Evolutionary conservation across 2,113 vertebrate genomes (phyloP).

Genomic region (Gnathonemus echidnorhynchus): DNA sequence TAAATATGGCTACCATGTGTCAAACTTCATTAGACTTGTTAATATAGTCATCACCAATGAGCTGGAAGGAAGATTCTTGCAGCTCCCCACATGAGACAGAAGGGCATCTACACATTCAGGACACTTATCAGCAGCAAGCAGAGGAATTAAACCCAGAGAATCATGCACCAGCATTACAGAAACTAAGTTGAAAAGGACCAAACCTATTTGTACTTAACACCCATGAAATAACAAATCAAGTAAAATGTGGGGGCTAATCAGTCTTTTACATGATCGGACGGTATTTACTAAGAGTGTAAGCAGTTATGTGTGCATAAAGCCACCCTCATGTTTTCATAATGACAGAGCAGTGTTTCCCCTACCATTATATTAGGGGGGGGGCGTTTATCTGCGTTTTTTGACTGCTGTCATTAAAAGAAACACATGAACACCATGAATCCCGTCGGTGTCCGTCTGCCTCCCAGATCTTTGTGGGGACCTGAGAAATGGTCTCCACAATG

Average conservation of each 20-base stretch:
- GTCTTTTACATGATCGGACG: conserved; percentile 52
- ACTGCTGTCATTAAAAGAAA: too few species aligned
- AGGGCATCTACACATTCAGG: conserved; percentile 32
- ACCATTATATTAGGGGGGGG: too few species aligned
- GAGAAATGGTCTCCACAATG: too few species aligned
- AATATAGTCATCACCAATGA: not conserved
- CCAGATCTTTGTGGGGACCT: too few species aligned
- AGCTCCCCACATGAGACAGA: conserved; percentile 27
- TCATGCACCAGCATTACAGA: conserved; percentile 32
- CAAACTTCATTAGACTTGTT: not conserved
- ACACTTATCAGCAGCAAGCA: conserved; percentile 38
- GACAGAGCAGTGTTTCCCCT: not conserved
- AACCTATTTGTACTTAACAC: conserved; percentile 38
- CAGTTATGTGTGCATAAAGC: conserved; percentile 33
- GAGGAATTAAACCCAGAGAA: conserved; percentile 36
- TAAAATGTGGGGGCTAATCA: conserved; percentile 43
- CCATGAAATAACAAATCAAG: conserved; percentile 37
- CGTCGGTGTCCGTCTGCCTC: too few species aligned
- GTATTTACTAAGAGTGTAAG: conserved; percentile 36
- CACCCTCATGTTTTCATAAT: conserved; percentile 18
- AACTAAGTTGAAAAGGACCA: conserved; percentile 43
- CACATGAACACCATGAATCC: too few species aligned
- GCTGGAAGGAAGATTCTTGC: not conserved
- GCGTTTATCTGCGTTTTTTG: too few species aligned
- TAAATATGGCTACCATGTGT: not conserved